Percentiles rank a stretch among this genome's conserved stretches.
Conservation (phyloP, 2,888 invertebrate species). For the Plebejus argus region DNA sequence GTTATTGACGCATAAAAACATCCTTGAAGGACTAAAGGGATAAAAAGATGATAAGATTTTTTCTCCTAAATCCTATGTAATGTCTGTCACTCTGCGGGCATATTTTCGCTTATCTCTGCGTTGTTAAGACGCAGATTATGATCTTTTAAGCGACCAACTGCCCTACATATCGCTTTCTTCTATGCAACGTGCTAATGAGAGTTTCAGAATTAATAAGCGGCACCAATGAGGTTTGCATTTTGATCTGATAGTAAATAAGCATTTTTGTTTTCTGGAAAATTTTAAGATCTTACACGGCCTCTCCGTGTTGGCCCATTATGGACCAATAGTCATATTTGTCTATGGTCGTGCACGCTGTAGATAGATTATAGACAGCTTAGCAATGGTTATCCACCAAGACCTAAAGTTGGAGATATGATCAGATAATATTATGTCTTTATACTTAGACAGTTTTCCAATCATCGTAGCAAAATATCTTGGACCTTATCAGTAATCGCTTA, state of each 20-base stretch:
- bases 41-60: background rate
- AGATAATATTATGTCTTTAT: too few relatives aligned
- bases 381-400: background rate
- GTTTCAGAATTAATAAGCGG: background rate
- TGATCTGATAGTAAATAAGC: background rate
- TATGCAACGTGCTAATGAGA: background rate
- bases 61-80: background rate
- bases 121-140: constrained; percentile 15
- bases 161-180: constrained; percentile 4
- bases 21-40: background rate
- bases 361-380: background rate
- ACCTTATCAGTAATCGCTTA: too few relatives aligned
- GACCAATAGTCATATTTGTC: background rate
- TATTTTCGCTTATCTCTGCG: constrained; percentile 8
- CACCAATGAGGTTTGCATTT: background rate
- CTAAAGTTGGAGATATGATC: background rate
- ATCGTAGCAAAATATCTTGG: background rate
- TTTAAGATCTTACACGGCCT: too few relatives aligned
- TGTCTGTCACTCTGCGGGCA: background rate
- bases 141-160: constrained; percentile 6
- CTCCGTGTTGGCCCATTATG: too few relatives aligned
- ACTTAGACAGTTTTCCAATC: too few relatives aligned
- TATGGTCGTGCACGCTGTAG: background rate
- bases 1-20: background rate
- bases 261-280: too few relatives aligned